Conservation (phyloP, 2,797 vertebrate genomes). For the Peromyscus aztecus region DNA sequence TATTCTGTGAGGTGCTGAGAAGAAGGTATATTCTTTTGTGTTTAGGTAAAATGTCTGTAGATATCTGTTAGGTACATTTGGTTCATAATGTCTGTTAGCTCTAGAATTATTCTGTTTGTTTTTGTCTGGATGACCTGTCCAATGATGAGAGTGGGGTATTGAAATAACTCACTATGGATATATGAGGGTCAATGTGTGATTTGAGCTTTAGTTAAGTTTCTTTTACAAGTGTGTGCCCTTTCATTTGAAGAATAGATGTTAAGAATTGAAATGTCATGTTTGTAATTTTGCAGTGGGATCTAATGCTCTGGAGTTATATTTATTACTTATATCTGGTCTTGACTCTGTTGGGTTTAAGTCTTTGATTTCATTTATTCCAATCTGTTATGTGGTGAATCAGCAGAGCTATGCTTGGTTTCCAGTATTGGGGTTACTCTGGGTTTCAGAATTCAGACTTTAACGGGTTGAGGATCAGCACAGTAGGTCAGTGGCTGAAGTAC, state of each 20-base stretch:
- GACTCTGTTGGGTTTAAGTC: not conserved
- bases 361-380: not conserved
- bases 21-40: not conserved
- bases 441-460: not conserved
- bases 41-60: not conserved
- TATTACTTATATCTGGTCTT: not conserved
- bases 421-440: not conserved
- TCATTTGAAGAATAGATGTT: not conserved
- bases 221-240: not conserved
- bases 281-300: not conserved
- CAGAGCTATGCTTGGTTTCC: not conserved
- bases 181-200: not conserved
- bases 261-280: not conserved
- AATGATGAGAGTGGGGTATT: not conserved
- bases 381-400: not conserved
- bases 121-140: not conserved
- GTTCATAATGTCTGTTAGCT: not conserved
- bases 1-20: not conserved
- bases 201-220: not conserved
- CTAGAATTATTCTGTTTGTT: not conserved
- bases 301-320: not conserved
- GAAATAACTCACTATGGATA: not conserved
- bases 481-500: not conserved
- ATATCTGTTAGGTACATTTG: not conserved
- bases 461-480: not conserved